Conservation (phyloP, 1,140 invertebrate genomes). For the Druon quercuslanigerum region DNA sequence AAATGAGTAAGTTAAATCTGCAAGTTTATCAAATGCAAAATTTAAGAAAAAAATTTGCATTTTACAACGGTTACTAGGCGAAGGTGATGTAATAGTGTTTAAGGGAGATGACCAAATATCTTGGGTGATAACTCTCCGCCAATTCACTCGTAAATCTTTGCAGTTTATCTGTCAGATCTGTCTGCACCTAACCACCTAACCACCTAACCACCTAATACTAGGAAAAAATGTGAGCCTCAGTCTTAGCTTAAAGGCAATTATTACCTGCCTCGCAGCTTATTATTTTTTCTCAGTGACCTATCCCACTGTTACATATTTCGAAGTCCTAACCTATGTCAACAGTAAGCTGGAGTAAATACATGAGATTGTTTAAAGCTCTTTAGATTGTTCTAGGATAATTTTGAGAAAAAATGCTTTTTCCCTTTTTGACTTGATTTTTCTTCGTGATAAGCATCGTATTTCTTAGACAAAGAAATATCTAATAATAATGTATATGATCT, state of each 20-base stretch:
- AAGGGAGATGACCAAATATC: no score
- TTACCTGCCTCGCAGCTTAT: background rate
- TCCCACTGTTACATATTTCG: slow-evolving; percentile 33
- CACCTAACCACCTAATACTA: background rate
- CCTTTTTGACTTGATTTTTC: background rate
- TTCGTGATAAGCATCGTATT: background rate
- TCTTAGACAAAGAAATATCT: background rate
- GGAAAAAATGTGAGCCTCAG: slow-evolving; percentile 15
- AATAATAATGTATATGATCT: no score
- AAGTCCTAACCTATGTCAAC: slow-evolving; percentile 19
- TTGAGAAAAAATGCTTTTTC: background rate
- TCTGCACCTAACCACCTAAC: background rate
- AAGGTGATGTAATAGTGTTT: no score
- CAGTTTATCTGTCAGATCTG: background rate
- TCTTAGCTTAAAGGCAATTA: background rate
- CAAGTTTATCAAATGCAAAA: no score
- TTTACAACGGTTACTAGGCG: no score
- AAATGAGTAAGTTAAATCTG: no score
- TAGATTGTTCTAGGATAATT: no score
- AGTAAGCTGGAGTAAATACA: no score
- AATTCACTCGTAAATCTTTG: no score
- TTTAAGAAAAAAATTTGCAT: background rate
- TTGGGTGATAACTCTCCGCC: no score
- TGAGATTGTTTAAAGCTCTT: no score
- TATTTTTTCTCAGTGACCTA: background rate